Percentiles rank a stretch among this genome's conserved stretches.
These are phyloP conservation scores for Tragelaphus imberbis DNA, from an alignment of 2,113 vertebrate species.

Conservation along the genomic window DNA sequence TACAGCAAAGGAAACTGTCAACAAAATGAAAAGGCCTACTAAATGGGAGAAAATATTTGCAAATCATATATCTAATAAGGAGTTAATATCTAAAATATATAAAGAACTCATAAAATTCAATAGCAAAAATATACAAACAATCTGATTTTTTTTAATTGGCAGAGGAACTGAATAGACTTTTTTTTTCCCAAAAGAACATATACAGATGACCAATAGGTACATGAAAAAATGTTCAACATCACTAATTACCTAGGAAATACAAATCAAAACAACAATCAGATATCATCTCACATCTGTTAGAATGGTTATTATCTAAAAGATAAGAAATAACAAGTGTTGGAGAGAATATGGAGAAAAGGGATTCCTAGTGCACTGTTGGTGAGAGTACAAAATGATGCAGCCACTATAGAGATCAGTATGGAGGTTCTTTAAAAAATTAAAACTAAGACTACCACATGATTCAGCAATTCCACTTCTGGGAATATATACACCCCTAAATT, in stretches of 20 bases:
- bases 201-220: not conserved
- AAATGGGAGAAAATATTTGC: not conserved
- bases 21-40: not conserved
- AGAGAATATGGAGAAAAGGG: not conserved
- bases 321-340: not conserved
- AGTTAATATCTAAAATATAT: not conserved
- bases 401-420: not conserved
- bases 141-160: not conserved
- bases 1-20: not conserved
- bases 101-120: not conserved
- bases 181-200: not conserved
- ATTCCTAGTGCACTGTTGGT: not conserved
- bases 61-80: not conserved
- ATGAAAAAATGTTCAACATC: not conserved
- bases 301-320: not conserved
- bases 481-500: not conserved
- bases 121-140: not conserved
- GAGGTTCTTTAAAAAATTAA: not conserved
- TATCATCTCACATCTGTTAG: not conserved
- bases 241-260: not conserved
- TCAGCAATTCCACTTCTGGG: not conserved
- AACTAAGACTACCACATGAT: not conserved
- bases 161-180: not conserved
- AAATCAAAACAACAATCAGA: not conserved
- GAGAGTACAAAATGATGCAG: not conserved